Conservation (phyloP, 2,888 invertebrate genomes). For the Brachypterus glaber region DNA sequence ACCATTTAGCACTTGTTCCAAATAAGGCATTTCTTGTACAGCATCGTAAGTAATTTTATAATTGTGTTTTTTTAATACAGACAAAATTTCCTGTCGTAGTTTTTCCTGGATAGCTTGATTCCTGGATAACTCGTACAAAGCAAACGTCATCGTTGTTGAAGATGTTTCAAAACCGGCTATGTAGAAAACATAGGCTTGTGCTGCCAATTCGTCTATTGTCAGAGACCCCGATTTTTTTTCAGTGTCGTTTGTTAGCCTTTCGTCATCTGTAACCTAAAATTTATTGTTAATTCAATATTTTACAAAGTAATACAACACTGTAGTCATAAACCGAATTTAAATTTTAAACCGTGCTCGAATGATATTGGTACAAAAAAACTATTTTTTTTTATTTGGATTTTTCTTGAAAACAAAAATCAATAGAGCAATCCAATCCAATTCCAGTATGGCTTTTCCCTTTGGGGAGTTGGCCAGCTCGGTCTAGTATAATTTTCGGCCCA, state of each 20-base stretch:
- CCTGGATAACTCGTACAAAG: conserved; percentile 12
- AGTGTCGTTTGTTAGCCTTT: conserved; percentile 6
- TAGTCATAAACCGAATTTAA: no score
- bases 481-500: no score
- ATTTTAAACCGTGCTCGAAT: no score
- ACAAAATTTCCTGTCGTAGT: conserved; percentile 22
- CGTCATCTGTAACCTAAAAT: no score
- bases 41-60: conserved; percentile 24
- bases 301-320: no score
- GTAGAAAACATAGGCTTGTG: conserved; percentile 46
- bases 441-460: no score
- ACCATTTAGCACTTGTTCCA: conserved; percentile 40
- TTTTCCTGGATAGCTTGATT: conserved; percentile 15
- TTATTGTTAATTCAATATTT: no score
- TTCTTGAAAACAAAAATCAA: no score
- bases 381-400: no score
- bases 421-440: no score
- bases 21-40: conserved; percentile 27
- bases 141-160: conserved; percentile 18
- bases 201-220: conserved; percentile 39
- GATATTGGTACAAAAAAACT: no score
- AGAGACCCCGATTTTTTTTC: conserved; percentile 26
- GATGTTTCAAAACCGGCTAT: conserved; percentile 22
- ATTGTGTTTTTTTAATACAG: conserved; percentile 18
- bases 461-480: no score